A percentile compares a stretch with the other conserved stretches of the same genome.
Evolutionary conservation across 2,797 vertebrate species (phyloP).

Genomic region (Antennarius maculatus): DNA sequence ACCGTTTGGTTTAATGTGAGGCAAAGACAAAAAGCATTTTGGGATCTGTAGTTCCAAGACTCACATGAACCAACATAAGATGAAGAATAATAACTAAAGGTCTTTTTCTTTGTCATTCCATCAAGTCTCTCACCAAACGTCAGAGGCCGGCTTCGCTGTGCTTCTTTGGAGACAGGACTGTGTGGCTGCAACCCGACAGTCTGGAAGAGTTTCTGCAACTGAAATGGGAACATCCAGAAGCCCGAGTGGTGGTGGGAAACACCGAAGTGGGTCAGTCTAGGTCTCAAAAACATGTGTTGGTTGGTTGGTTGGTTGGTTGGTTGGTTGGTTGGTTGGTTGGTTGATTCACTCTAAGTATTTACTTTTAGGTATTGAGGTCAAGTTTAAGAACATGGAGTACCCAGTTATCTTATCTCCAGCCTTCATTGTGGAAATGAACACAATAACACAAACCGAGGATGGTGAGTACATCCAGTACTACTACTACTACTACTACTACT

Average conservation of each 20-base stretch:
- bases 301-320: not conserved
- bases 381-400: constrained; percentile 92
- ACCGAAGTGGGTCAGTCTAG: constrained; percentile 93
- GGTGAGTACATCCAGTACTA: constrained; percentile 75
- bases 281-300: no score
- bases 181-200: constrained; percentile 88
- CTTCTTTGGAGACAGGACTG: constrained; percentile 84
- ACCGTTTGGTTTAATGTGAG: not conserved
- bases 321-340: not conserved
- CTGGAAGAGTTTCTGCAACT: constrained; percentile 85
- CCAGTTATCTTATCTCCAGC: constrained; percentile 89
- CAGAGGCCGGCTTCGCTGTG: constrained; percentile 71
- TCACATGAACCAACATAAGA: not conserved
- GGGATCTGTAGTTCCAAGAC: not conserved
- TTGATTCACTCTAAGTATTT: not conserved
- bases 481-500: no score
- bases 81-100: no score
- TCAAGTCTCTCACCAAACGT: constrained; percentile 70
- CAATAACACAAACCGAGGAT: constrained; percentile 77
- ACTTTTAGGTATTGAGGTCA: constrained; percentile 90
- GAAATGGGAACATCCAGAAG: constrained; percentile 84
- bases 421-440: constrained; percentile 88
- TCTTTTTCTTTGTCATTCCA: not conserved
- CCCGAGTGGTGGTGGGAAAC: constrained; percentile 93
- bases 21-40: no score